Evolutionary conservation across 2,113 vertebrate genomes (phyloP), one percentile per base, ranked within the genome.

Genomic region (Corythornis vintsioides): DNA sequence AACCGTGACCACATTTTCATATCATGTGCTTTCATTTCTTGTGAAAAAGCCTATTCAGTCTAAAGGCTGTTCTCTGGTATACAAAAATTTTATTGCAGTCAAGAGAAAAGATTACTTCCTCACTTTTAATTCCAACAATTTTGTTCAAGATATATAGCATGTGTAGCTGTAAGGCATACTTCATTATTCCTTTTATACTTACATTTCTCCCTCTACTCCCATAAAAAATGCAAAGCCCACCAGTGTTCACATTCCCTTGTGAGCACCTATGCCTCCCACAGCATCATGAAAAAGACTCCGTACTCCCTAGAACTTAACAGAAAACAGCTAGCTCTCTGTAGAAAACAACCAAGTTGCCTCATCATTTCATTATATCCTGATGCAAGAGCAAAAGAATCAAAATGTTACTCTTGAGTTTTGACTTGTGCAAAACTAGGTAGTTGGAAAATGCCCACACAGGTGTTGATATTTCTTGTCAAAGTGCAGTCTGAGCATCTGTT

Each of bases 31-130:
- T 92, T 78, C 50, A 57, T 86, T 95, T 93, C 28, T 87, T 83
- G 55, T 95, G 88, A 71, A 93, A 96, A 96, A 91, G 28, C 31
- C 24, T 73, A 53, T 86, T 90, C 56, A 83, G 35, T 80, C 17
- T 84, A 87, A 92, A 96, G 43, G 53, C 65, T 94, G 29, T 94
- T 96, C 76, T 91, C 42, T 85, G 55, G n/a, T 95, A 94, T 73
- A 85, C 31, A 80, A 83, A 66, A 69, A 93, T 90, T 88, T 96
- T 95, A 77, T 88, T 60, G 15, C 2, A 17, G 43, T 83, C 77
- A 94, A 56, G 71, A 70, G 53, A 92, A 95, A 95, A 95, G 91
- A 95, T 42, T 93, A 31, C 69, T 95, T 94, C 84, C 60, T 60
- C 53, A 61, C 64, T 91, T 93, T 79, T 89, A 96, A 96, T 96